A percentile compares a stretch with the other conserved stretches of the same genome.
Conservation (phyloP, 2,888 invertebrate genomes). For the Ennomos fuscantarius region DNA sequence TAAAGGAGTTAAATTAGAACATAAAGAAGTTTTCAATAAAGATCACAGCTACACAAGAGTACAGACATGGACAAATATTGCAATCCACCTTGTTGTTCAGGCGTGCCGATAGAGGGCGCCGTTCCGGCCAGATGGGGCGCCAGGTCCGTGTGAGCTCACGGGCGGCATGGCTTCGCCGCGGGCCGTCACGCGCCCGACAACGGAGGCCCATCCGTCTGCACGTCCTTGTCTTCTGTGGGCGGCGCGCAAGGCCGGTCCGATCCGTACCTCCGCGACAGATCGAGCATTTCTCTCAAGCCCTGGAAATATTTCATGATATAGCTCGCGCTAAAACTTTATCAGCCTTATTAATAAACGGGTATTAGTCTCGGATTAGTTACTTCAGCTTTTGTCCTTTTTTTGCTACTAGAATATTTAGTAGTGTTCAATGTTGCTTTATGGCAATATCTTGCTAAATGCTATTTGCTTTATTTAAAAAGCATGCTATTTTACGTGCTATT, state of each 20-base stretch:
- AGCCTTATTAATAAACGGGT: no score
- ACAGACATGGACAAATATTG: conserved; percentile 22
- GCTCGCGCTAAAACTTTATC: no score
- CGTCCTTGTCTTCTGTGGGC: conserved; percentile 89
- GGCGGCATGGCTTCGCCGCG: conserved; percentile 58
- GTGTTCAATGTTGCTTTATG: no score
- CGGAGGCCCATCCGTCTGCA: conserved; percentile 88
- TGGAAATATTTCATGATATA: conserved; percentile 55
- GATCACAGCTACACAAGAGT: conserved; percentile 11
- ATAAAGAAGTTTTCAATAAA: neutral
- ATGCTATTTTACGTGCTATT: no score
- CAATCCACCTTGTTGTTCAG: conserved; percentile 16
- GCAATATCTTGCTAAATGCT: no score
- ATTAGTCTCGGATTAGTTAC: no score
- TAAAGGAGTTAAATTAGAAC: neutral
- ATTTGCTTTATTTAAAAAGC: no score
- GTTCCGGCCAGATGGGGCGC: conserved; percentile 43
- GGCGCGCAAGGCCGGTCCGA: conserved; percentile 78
- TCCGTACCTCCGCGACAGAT: conserved; percentile 91
- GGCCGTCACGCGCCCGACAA: conserved; percentile 75
- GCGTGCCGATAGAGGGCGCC: conserved; percentile 57
- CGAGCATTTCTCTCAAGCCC: conserved; percentile 93
- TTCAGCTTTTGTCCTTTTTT: no score
- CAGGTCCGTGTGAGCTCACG: conserved; percentile 46
- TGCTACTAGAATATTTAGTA: no score